These are phyloP conservation scores for Drosophila ustulata DNA, from an alignment of 2,888 invertebrate species.

Conservation along the genomic window DNA sequence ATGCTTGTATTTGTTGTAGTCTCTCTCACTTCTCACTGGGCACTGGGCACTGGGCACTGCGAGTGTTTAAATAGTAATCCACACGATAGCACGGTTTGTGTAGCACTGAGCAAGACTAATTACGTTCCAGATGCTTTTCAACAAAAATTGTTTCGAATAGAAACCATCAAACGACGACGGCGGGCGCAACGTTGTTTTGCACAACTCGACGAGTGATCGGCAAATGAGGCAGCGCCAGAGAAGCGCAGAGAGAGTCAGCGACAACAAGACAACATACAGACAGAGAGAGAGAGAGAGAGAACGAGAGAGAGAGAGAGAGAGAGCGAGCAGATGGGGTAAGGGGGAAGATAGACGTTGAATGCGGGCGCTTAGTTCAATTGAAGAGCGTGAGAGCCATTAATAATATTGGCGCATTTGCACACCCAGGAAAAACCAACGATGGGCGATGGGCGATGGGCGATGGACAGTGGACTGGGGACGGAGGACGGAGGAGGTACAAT, in stretches of 20 bases:
- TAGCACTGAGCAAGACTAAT: conserved; percentile 69
- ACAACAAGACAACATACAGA: conserved; percentile 14
- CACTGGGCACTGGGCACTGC: not conserved
- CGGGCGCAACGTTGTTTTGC: conserved; percentile 62
- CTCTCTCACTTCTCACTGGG: conserved; percentile 10
- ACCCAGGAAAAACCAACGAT: conserved; percentile 53
- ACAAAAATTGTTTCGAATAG: conserved; percentile 54
- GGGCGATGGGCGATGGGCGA: not conserved
- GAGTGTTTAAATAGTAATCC: conserved; percentile 55
- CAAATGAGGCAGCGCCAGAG: conserved; percentile 46
- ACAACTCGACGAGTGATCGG: conserved; percentile 66
- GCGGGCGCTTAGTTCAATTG: conserved; percentile 67
- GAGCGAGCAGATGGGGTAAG: not conserved
- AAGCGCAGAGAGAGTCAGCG: conserved; percentile 12
- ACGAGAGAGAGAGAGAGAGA: not conserved
- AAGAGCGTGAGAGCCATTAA: conserved; percentile 74
- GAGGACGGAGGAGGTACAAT: not conserved
- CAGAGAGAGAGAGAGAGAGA: conserved; percentile 6
- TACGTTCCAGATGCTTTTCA: conserved; percentile 72
- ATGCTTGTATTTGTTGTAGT: conserved; percentile 5
- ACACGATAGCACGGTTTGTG: conserved; percentile 62
- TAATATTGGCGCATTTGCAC: conserved; percentile 65
- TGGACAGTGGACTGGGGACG: conserved; percentile 5
- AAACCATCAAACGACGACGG: conserved; percentile 28
- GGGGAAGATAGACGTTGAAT: conserved; percentile 19